A percentile compares a stretch with the other conserved stretches of the same genome.
These are phyloP conservation scores for Scaptomyza polygonia DNA, from an alignment of 2,888 invertebrate genomes.

Conservation along the genomic window DNA sequence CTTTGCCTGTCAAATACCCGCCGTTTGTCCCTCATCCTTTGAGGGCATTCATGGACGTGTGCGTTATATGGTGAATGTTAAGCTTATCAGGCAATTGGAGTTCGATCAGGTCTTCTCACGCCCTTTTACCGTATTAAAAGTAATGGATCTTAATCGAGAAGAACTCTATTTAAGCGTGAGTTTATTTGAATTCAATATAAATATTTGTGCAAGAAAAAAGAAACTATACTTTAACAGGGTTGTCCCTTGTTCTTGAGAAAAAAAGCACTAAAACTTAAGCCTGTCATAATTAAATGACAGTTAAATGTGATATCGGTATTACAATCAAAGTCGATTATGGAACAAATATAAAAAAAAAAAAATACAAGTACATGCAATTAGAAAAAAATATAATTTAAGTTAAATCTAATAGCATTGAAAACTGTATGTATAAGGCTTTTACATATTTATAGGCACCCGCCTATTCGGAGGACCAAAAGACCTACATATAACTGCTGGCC, in stretches of 20 bases:
- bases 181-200: no score
- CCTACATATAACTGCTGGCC: constrained; percentile 80
- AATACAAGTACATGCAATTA: no score
- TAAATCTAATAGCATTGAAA: no score
- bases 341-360: no score
- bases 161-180: constrained; percentile 61
- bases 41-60: constrained; percentile 85
- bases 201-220: no score
- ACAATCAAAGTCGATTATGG: no score
- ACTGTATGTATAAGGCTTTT: neutral
- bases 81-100: constrained; percentile 93
- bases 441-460: constrained; percentile 65
- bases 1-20: constrained; percentile 85
- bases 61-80: constrained; percentile 87
- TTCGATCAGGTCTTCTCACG: constrained; percentile 88
- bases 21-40: constrained; percentile 85
- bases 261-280: no score
- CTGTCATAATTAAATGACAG: no score
- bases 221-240: no score
- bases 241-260: no score
- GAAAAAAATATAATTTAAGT: no score
- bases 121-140: constrained; percentile 91
- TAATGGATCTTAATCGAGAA: constrained; percentile 87
- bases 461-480: constrained; percentile 61
- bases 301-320: no score